Evolutionary conservation across 2,113 vertebrate genomes (phyloP), one percentile per base, ranked within the genome.

Genomic region (Peromyscus leucopus): DNA sequence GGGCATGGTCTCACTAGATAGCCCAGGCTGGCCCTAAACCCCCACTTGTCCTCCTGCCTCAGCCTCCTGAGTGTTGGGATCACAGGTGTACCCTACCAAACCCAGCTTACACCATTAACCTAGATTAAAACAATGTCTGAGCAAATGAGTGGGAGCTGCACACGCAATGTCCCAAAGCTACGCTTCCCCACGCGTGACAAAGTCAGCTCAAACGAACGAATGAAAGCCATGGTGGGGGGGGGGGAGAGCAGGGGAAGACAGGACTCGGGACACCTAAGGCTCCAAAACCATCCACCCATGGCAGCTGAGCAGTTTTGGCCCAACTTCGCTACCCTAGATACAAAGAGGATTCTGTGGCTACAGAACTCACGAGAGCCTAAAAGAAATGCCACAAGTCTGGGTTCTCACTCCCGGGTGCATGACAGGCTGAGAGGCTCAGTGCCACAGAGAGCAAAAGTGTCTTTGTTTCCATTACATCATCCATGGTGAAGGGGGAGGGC

Each of bases 401-500:
- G 98, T 98, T 98, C 98, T 98, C 98, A 98, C 98, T 96, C 98
- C 59, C 4, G 22, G 3, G 7, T 89, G 80, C 65, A n/a, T 98
- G 98, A 98, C 98, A 98, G 98, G 98, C 98, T 98, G 96, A 98
- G 98, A 98, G 97, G 96, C 98, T 98, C 98, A 98, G 98, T 91
- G 96, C 98, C 96, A 92, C 98, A 98, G 98, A 99, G 98, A 98
- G 96, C 98, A 98, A 98, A 98, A 99, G 98, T 98, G 98, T 98
- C 99, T 98, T 98, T 98, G 98, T 99, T 99, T 99, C 99, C 99
- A 99, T 99, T 99, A 99, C 99, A 99, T 99, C 99, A 99, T 98
- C 98, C 98, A 96, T 98, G 98, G 98, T 98, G 98, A 98, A 97
- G 92, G 98, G 98, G 96, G 92, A 89, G 87, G 98, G 97, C n/a